Base-by-base conservation (phyloP, 2,797 vertebrate species). In the Kryptopterus vitreolus region DNA sequence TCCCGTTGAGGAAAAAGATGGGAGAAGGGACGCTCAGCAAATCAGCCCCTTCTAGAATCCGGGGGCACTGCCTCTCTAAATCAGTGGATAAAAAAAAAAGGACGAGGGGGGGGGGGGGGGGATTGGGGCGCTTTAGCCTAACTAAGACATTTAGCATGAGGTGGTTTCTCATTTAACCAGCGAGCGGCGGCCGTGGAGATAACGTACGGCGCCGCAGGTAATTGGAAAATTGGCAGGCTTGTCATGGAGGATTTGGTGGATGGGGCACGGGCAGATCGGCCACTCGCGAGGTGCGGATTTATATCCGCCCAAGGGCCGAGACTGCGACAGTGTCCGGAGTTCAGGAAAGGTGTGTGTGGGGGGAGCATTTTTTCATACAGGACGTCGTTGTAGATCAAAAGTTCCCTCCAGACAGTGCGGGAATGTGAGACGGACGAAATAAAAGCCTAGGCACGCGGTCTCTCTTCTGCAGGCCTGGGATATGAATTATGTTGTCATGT, bases 141-240 rank as follows among this genome's bases (percentile, higher is more conserved):
- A 84, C 79, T 75, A 57, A 82, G 79, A 71, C 83, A 69, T 89
- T 93, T 94, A 95, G 93, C 91, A 89, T 93, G 90, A 88, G 78
- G 83, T 88, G 85, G 93, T 93, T 94, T 94, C 92, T 94, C 93
- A 92, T 96, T 95, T 95, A 94, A 94, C 93, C 95, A 91, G 91
- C 93, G 93, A 94, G 93, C 93, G 92, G 94, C 92, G 92, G 94
- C 92, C 92, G 31, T 92, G 93, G 92, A 87, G 90, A 96, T 97
- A 96, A 97, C 92, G 90, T 95, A 97, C 95, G 92, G 94, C 86
- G 85, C 92, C 92, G 92, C 92, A 92, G 92, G 95, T 97, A 96
- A 97, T 96, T 97, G 96, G 95, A 96, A 97, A 97, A 97, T 96
- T 97, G 96, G 94, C 95, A 95, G 94, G 89, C 91, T 94, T 95